Evolutionary conservation across 2,113 vertebrate species (phyloP), one percentile per base, ranked within the genome.

Genomic region (Epinephelus moara): DNA sequence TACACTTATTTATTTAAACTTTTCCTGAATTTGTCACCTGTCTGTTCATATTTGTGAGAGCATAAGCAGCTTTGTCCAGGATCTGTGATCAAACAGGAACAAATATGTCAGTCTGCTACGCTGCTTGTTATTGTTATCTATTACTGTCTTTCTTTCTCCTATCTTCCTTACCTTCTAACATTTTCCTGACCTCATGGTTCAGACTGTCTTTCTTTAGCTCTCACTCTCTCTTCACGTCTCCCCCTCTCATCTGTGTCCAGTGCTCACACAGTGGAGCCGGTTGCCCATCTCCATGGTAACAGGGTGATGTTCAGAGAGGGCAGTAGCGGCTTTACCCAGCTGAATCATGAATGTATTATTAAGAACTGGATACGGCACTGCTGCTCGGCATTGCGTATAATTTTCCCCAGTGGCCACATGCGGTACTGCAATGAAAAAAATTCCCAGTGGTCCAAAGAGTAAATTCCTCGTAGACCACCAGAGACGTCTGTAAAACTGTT

Each of bases 201-300:
- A n/a, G 17, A 52, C 56, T 57, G 33, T 42, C 72, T 83, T 61
- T 71, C 71, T 84, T 78, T 18, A 50, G 42, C 49, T 15, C 30
- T 78, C 61, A 33, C 40, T 78, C 75, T 75, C 71, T 80, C 25
- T 47, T 59, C 59, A 70, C 67, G 21, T 23, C 40, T 42, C 56
- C 75, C 59, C 23, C 69, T 84, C 70, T 87, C 84, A 84, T 88
- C 66, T 91, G 56, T 89, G 89, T 91, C 87, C 90, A 82, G 71
- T 42, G 70, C 70, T 73, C 72, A 82, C 72, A 80, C 69, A 60
- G 70, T 56, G 57, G 62, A 83, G 85, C 84, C 9, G 62, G 62
- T 78, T 81, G 76, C 55, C 73, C 70, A 56, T 93, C 81, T 85
- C 92, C 90, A 92, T 94, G 83, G 93, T 86, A 94, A 94, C 93